Conservation (phyloP, 2,797 vertebrate genomes). For the Aselliscus stoliczkanus region DNA sequence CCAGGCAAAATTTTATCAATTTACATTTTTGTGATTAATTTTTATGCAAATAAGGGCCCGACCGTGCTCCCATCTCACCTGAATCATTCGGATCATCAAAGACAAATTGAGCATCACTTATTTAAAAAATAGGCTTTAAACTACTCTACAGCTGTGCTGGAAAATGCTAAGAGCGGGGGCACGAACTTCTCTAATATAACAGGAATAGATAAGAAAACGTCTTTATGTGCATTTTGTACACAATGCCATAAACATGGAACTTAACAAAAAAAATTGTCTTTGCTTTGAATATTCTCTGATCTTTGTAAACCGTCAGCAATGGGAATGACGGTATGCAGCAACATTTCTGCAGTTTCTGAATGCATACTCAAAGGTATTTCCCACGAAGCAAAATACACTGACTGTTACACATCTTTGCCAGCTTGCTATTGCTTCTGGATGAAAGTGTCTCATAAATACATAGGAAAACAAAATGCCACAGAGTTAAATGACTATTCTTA, state of each 20-base stretch:
- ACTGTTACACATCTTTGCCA: not conserved
- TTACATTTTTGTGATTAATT: constrained; percentile 94
- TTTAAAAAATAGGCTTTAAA: constrained; percentile 90
- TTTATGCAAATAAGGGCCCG: constrained; percentile 90
- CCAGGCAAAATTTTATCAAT: constrained; percentile 90
- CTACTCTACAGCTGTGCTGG: constrained; percentile 88
- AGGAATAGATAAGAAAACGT: constrained; percentile 83
- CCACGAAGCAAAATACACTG: constrained; percentile 31
- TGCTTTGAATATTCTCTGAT: constrained; percentile 71
- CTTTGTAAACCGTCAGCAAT: constrained; percentile 66
- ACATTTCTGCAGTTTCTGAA: constrained; percentile 53
- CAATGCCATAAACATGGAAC: constrained; percentile 78
- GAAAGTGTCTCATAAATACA: not conserved
- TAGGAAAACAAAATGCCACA: not conserved
- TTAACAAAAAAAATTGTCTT: constrained; percentile 82
- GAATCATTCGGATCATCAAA: constrained; percentile 92
- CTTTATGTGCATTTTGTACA: constrained; percentile 78
- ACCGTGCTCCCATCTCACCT: constrained; percentile 90
- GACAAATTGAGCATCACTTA: constrained; percentile 91
- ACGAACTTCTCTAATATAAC: constrained; percentile 85
- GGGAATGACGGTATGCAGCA: constrained; percentile 25
- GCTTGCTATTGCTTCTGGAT: not conserved
- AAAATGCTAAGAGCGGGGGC: constrained; percentile 86
- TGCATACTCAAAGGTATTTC: constrained; percentile 19
- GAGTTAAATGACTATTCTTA: not conserved